These are phyloP conservation scores for Clinocottus analis DNA, from an alignment of 2,113 vertebrate genomes.

Conservation along the genomic window DNA sequence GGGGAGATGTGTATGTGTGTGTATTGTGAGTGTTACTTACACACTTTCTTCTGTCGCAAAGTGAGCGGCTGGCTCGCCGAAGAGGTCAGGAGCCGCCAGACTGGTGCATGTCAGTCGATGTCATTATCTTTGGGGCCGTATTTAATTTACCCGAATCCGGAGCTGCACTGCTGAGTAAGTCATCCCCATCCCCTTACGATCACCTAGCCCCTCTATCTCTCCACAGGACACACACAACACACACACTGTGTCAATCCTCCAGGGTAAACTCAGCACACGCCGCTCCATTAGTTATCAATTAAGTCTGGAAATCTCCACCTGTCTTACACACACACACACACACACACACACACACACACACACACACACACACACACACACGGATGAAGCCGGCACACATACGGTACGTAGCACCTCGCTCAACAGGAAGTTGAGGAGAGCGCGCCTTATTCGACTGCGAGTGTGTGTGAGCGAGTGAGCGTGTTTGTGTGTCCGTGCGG, in stretches of 20 bases:
- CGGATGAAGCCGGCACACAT: slow-evolving; percentile 37
- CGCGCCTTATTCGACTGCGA: slow-evolving; percentile 52
- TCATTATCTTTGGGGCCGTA: slow-evolving; percentile 76
- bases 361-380: slow-evolving; percentile 33
- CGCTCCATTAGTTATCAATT: slow-evolving; percentile 88
- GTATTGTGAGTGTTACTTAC: slow-evolving; percentile 28
- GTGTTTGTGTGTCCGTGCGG: slow-evolving; percentile 59
- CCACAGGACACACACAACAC: slow-evolving; percentile 56
- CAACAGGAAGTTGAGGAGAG: slow-evolving; percentile 64
- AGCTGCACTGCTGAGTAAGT: slow-evolving; percentile 76
- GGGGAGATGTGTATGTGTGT: slow-evolving; percentile 43
- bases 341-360: slow-evolving; percentile 16
- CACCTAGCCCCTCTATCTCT: slow-evolving; percentile 48
- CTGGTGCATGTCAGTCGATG: slow-evolving; percentile 65
- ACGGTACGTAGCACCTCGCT: slow-evolving; percentile 23
- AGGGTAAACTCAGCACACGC: slow-evolving; percentile 82
- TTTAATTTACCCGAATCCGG: slow-evolving; percentile 77
- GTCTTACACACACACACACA: slow-evolving; percentile 67
- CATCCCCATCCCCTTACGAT: slow-evolving; percentile 50
- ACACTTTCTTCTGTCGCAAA: slow-evolving; percentile 27
- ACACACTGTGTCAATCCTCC: slow-evolving; percentile 69
- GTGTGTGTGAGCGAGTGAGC: slow-evolving; percentile 45
- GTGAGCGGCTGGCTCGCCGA: slow-evolving; percentile 17
- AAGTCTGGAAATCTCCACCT: slow-evolving; percentile 85
- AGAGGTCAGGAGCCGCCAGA: slow-evolving; percentile 60